These are phyloP conservation scores for Drosophila guanche DNA, from an alignment of 1,140 invertebrate genomes.

Conservation along the genomic window DNA sequence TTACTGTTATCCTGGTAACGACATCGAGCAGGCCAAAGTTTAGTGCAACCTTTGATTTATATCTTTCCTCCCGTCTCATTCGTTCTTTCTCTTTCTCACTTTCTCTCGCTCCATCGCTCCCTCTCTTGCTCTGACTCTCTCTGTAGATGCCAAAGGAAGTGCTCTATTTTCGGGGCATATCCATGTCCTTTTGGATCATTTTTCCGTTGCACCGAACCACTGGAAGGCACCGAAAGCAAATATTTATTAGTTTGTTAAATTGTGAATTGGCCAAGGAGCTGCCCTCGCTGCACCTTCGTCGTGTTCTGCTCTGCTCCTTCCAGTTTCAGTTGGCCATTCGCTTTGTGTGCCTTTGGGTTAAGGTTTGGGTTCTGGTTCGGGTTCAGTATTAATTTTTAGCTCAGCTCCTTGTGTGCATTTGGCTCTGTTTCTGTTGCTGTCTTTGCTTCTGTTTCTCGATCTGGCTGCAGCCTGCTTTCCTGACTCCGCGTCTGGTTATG, in stretches of 20 bases:
- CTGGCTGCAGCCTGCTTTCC: background rate
- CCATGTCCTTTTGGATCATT: constrained; percentile 29
- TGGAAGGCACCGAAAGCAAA: constrained; percentile 73
- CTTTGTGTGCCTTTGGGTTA: constrained; percentile 12
- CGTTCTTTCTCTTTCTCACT: background rate
- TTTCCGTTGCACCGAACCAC: constrained; percentile 38
- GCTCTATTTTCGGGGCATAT: constrained; percentile 68
- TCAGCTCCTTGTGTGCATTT: constrained; percentile 4
- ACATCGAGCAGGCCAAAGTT: constrained; percentile 81
- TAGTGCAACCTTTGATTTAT: constrained; percentile 83
- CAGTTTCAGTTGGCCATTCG: constrained; percentile 27
- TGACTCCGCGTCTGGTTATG: background rate
- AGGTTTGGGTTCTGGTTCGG: constrained; percentile 2
- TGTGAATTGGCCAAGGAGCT: constrained; percentile 73
- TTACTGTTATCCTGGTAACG: constrained; percentile 79
- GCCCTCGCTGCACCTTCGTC: constrained; percentile 5
- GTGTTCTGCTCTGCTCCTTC: background rate
- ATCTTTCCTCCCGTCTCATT: constrained; percentile 47
- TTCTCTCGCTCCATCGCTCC: background rate
- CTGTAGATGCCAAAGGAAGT: constrained; percentile 56
- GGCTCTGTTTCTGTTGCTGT: background rate
- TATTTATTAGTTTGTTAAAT: constrained; percentile 83
- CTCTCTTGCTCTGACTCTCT: constrained; percentile 7
- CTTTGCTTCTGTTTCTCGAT: constrained; percentile 14
- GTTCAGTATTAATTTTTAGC: constrained; percentile 18